These are phyloP conservation scores for Danio rerio DNA, from an alignment of 2,113 vertebrate species.

Conservation along the genomic window DNA sequence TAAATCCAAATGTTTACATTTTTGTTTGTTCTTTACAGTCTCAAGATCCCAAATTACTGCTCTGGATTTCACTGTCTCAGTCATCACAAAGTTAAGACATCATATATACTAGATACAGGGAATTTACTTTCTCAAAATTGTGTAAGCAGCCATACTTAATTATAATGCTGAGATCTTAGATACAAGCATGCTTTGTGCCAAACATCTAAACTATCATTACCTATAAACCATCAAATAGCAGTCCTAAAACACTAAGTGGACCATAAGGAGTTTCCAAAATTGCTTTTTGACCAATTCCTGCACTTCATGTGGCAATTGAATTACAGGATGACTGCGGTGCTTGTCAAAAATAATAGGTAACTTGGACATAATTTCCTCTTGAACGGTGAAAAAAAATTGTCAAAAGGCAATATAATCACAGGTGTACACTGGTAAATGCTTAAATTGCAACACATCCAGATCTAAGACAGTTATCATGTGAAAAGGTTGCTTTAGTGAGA, in stretches of 20 bases:
- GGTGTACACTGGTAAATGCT: neutral
- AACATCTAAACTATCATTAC: neutral
- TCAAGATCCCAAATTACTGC: neutral
- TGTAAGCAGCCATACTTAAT: neutral
- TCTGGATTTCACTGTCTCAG: neutral
- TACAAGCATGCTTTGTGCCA: neutral
- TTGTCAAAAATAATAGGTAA: slow-evolving; percentile 12
- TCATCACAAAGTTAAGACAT: neutral
- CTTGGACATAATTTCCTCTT: neutral
- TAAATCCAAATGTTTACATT: neutral
- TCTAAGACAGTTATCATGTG: neutral
- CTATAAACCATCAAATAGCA: neutral
- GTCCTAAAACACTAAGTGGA: neutral
- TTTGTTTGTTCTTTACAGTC: neutral
- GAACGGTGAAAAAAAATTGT: neutral
- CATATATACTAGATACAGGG: neutral
- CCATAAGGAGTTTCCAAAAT: neutral
- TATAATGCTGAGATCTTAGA: neutral
- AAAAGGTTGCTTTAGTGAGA: neutral
- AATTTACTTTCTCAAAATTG: neutral
- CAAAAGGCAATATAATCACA: neutral
- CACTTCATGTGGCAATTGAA: neutral
- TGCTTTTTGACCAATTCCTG: neutral
- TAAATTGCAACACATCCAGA: neutral
- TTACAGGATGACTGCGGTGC: neutral